Base-by-base conservation (phyloP, 2,113 vertebrate genomes). In the Solea senegalensis region DNA sequence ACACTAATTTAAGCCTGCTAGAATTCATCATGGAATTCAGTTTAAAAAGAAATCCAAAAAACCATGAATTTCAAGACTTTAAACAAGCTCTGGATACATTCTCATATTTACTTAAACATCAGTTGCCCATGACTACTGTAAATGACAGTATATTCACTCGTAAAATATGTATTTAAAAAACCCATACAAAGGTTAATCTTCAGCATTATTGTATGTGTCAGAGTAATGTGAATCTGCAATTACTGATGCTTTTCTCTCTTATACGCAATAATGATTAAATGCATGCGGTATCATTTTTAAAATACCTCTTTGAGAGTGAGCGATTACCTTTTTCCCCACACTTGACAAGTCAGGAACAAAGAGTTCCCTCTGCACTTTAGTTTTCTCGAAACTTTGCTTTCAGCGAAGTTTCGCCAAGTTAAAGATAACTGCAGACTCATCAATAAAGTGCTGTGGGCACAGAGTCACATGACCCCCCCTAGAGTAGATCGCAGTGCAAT, bases 361-460 rank as follows among this genome's bases (percentile, higher is more conserved):
- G 68, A 49, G 27, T 50, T 55, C 11, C 13, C n/a, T 66, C 46
- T 55, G 43, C 34, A 34, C 1, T 34, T 34, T 54, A 41, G 40
- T 14, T 15, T 1, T 43, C 27, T 41, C 16, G 26, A 63, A 57
- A 77, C 9, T 64, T 62, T 10, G 12, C 45, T 72, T 58, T 54
- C n/a, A 14, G 39, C 44, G 7, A 28, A 15, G 34, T 62, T 72
- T 64, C n/a, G 16, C 21, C 21, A 57, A 10, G 46, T 45, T 67
- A 57, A n/a, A 34, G 46, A 66, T 64, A 68, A 54, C n/a, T 34
- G 13, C 53, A 65, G n/a, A 68, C 5, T n/a, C 49, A 55, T 21
- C 44, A 61, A 15, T 43, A 10, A 28, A 48, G 28, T 9, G 39
- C 21, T 39, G 14, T 53, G 12, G 75, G 57, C 63, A 49, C 43